These are phyloP conservation scores for Tor tambroides DNA, from an alignment of 2,113 vertebrate genomes.

Conservation along the genomic window DNA sequence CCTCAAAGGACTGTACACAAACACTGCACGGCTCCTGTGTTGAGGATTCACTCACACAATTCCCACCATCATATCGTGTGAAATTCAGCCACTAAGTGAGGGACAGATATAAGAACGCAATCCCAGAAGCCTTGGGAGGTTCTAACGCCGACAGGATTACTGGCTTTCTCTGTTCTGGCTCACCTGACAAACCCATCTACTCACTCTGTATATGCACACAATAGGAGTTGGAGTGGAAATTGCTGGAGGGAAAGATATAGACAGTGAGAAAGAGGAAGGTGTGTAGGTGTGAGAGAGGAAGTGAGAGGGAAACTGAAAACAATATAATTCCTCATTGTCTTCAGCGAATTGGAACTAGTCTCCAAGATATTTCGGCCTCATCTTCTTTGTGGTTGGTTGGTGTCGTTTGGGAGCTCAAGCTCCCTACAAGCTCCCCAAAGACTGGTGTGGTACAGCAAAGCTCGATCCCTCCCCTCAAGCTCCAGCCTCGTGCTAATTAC, in stretches of 20 bases:
- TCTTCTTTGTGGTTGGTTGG: constrained; percentile 44
- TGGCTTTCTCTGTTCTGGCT: constrained; percentile 15
- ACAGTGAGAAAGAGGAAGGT: constrained; percentile 22
- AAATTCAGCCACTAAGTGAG: constrained; percentile 59
- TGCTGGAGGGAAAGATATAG: constrained; percentile 42
- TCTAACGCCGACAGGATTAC: constrained; percentile 15
- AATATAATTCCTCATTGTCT: constrained; percentile 58
- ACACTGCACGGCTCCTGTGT: constrained; percentile 64
- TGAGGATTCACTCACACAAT: constrained; percentile 52
- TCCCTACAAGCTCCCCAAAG: neutral
- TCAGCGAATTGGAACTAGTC: constrained; percentile 52
- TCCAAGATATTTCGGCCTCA: constrained; percentile 36
- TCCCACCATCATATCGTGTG: constrained; percentile 60
- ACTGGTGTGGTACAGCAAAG: neutral
- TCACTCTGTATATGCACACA: constrained; percentile 48
- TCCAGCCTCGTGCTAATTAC: constrained; percentile 71
- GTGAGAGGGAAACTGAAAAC: constrained; percentile 55
- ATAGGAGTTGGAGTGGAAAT: constrained; percentile 47
- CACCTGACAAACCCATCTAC: constrained; percentile 41
- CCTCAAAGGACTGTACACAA: constrained; percentile 62
- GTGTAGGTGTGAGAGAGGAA: constrained; percentile 39
- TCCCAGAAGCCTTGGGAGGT: constrained; percentile 32
- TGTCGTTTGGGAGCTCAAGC: constrained; percentile 19
- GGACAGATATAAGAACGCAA: constrained; percentile 3
- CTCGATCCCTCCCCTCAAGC: neutral